Percentiles rank a stretch among this genome's conserved stretches.
Evolutionary conservation across 2,113 vertebrate genomes (phyloP).

Genomic region (Aphelocoma coerulescens): DNA sequence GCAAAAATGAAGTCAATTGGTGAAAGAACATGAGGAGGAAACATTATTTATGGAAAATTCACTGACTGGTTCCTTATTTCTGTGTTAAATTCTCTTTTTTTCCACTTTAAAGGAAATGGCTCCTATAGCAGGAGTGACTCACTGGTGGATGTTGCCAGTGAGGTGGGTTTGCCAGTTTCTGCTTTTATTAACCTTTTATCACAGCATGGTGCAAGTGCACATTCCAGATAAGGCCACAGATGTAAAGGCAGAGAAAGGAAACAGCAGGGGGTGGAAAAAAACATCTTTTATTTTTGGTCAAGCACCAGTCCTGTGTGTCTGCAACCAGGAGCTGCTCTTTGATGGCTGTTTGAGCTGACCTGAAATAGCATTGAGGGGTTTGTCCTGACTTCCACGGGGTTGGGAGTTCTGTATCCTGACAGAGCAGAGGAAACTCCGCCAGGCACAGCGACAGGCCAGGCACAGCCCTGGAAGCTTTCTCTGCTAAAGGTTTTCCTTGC

Average conservation of each 20-base stretch:
- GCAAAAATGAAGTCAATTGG: not conserved
- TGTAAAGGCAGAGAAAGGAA: not conserved
- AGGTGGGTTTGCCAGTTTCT: not conserved
- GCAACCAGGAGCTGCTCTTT: not conserved
- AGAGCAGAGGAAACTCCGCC: not conserved
- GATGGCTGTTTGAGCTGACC: not conserved
- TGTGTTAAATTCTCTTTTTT: constrained; percentile 4
- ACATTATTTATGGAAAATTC: constrained; percentile 37
- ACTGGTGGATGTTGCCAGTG: not conserved
- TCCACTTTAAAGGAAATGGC: not conserved
- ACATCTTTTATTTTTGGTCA: not conserved
- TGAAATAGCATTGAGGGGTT: not conserved
- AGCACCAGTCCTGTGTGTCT: not conserved
- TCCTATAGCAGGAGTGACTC: constrained; percentile 34
- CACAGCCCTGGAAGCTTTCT: not conserved
- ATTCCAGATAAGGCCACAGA: not conserved
- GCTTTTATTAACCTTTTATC: constrained; percentile 18
- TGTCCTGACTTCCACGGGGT: not conserved
- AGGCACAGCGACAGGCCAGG: not conserved
- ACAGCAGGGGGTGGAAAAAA: not conserved
- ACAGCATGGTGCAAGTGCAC: not conserved
- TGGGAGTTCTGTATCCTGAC: not conserved
- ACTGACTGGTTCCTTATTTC: constrained; percentile 18
- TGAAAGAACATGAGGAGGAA: not conserved
- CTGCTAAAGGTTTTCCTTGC: not conserved